Percentiles rank a stretch among this genome's conserved stretches.
Evolutionary conservation across 2,888 invertebrate genomes (phyloP).

Genomic region (Nebria brevicollis): DNA sequence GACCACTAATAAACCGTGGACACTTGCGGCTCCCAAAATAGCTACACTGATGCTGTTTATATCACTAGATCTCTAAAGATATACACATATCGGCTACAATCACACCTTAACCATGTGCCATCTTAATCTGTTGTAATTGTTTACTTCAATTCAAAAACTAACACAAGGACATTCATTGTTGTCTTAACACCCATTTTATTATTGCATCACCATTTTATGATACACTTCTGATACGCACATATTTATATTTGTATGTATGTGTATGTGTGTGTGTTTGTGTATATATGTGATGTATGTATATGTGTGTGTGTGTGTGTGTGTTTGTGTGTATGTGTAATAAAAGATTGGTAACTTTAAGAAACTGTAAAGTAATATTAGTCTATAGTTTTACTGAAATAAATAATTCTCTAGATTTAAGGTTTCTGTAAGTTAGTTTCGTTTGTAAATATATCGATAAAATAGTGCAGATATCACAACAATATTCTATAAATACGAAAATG

Average conservation of each 20-base stretch:
- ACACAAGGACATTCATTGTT: conserved; percentile 22
- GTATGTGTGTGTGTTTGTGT: no score
- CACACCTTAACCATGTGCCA: not conserved
- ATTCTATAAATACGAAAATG: not conserved
- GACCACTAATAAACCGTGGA: conserved; percentile 47
- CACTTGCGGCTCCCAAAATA: conserved; percentile 40
- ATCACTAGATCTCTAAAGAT: conserved; percentile 12
- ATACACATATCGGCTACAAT: not conserved
- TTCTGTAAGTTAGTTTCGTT: no score
- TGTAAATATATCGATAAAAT: not conserved
- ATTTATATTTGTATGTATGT: no score
- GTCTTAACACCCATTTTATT: not conserved
- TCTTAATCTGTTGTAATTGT: conserved; percentile 12
- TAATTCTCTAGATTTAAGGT: no score
- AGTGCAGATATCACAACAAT: no score
- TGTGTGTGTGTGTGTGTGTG: no score
- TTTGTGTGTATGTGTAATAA: no score
- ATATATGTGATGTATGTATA: no score
- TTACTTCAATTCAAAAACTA: conserved; percentile 9
- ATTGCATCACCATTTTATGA: not conserved
- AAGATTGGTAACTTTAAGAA: no score
- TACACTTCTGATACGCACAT: no score
- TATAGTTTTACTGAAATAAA: no score
- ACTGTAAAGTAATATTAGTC: no score
- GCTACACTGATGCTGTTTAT: conserved; percentile 32